These are phyloP conservation scores for Yponomeuta malinellus DNA, from an alignment of 2,888 invertebrate species.

Conservation along the genomic window DNA sequence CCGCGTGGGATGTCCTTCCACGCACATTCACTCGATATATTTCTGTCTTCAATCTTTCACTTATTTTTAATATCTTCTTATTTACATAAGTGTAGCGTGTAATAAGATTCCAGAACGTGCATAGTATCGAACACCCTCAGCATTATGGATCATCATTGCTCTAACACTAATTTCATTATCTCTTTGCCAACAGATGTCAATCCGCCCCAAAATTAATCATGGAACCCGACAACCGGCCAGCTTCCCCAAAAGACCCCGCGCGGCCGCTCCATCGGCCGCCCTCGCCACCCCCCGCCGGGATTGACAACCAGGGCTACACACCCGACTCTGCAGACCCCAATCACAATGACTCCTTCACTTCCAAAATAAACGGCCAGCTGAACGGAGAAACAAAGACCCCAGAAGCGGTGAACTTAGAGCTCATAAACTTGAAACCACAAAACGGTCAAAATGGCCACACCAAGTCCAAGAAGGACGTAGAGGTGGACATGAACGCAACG, in stretches of 20 bases:
- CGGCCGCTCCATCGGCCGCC: constrained; percentile 67
- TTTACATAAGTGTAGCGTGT: too few species aligned
- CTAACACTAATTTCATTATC: constrained; percentile 19
- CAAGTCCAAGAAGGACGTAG: constrained; percentile 80
- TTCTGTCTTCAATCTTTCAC: too few species aligned
- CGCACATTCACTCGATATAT: too few species aligned
- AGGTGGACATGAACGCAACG: constrained; percentile 78
- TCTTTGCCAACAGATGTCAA: constrained; percentile 57
- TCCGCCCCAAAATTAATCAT: constrained; percentile 64
- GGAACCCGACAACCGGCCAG: constrained; percentile 71
- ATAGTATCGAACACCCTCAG: too few species aligned
- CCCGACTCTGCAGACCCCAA: constrained; percentile 62
- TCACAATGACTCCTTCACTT: constrained; percentile 71
- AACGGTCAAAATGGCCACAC: constrained; percentile 53
- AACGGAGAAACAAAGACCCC: constrained; percentile 64
- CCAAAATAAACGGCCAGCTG: constrained; percentile 37
- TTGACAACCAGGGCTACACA: constrained; percentile 67
- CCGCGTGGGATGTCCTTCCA: too few species aligned
- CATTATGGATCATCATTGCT: background rate
- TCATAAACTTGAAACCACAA: constrained; percentile 82
- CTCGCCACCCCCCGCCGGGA: constrained; percentile 45
- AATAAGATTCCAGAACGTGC: too few species aligned
- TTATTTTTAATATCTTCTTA: too few species aligned
- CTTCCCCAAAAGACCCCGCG: constrained; percentile 67
- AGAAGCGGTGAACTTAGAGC: constrained; percentile 87